Percentiles rank a stretch among this genome's conserved stretches.
Conservation (phyloP, 1,140 invertebrate species). For the Aradophagus sp. region DNA sequence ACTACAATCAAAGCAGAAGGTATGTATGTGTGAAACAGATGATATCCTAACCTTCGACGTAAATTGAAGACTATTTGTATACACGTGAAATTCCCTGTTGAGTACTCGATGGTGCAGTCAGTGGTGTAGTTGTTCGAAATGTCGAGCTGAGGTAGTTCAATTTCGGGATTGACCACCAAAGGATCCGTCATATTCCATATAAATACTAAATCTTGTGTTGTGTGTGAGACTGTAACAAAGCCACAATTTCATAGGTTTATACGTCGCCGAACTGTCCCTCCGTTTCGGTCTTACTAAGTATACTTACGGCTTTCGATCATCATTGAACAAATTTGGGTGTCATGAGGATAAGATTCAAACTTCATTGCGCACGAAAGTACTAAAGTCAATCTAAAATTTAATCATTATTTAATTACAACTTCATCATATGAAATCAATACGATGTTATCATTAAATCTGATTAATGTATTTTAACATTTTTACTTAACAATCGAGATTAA, state of each 20-base stretch:
- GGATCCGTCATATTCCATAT: conserved; percentile 93
- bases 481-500: too few relatives aligned
- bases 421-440: too few relatives aligned
- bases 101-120: conserved; percentile 91
- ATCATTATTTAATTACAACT: too few relatives aligned
- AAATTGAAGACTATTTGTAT: conserved; percentile 90
- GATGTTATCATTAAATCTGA: too few relatives aligned
- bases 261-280: too few relatives aligned
- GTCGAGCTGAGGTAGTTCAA: conserved; percentile 89
- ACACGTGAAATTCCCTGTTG: conserved; percentile 92
- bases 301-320: conserved; percentile 93
- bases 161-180: conserved; percentile 88
- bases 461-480: too few relatives aligned
- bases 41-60: conserved; percentile 87
- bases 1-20: conserved; percentile 92
- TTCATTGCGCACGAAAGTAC: conserved; percentile 94
- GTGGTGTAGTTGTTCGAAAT: conserved; percentile 91
- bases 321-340: conserved; percentile 92
- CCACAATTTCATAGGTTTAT: conserved; percentile 4
- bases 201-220: conserved; percentile 88
- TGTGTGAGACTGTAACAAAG: conserved; percentile 81
- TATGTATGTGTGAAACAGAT: conserved; percentile 93
- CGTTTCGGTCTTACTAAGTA: too few relatives aligned
- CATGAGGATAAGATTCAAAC: conserved; percentile 93
- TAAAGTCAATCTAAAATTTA: conserved; percentile 86